Base-by-base conservation (phyloP, 2,888 invertebrate species). In the Amiota minor region DNA sequence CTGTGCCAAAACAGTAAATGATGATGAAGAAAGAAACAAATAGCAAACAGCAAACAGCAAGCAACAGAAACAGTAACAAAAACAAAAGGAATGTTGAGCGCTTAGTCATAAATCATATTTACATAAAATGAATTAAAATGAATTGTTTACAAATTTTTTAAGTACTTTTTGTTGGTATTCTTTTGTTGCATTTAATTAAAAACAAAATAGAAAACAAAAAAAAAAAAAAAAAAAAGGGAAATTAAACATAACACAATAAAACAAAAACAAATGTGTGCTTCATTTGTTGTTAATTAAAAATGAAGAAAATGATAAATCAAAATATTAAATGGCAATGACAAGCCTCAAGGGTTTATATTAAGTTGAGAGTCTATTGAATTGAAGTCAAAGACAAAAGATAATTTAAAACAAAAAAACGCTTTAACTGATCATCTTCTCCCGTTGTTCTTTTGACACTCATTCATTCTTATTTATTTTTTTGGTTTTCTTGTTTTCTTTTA, bases 271-370 rank as follows among this genome's bases (percentile, higher is more conserved):
- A 56, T 16, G 18, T 16, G 12, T 20, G 18, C 59, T 20, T 12
- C 59, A 35, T 35, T 35, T 35, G 35, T 35, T 35, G 59, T 20
- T 20, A 18, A 59, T 20, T 59, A 20, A 20, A 59, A 68, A 68
- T 68, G 50, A 68, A 59, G 35, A 35, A 68, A 68, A 68, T 68
- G 67, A 68, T 68, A 50, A 68, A 68, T 68, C 50, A 49, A 50
- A 20, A 47, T 50, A 53, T 68, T 50, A 23, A 68, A 68, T 20
- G 9, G 2, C 12, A 23, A 16, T 20, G 50, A 68, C 67, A 62
- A 35, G 62, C 62, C 8, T 35, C 16, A 59, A 35, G 23, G 12
- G 12, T n/a, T 45, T 9, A 18, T n/a, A 11, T n/a, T 11, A 11
- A 62, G 11, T 14, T 2, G 1, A 61, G 35, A 12, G 35, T 12